Evolutionary conservation across 2,888 invertebrate genomes (phyloP), one percentile per base, ranked within the genome.

Genomic region (Thumatha senex): DNA sequence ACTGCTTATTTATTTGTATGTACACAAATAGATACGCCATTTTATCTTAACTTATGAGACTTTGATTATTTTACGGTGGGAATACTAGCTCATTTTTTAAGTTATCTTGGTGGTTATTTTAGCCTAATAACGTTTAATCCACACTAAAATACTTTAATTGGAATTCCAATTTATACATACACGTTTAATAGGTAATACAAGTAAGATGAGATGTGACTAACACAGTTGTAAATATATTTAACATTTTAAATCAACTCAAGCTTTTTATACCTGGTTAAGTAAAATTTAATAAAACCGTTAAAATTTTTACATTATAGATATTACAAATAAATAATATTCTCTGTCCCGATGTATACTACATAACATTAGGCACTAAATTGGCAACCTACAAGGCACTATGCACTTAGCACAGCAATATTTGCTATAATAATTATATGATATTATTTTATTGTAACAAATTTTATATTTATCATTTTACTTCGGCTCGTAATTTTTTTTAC

Each of bases 341-440:
- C 67, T 74, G 78, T 75, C 71, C 75, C 56, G 70, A 71, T 72
- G 75, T 76, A 74, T 74, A 63, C 74, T 78, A 78, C 64, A 65
- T 80, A 84, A 85, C 78, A 82, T 89, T 91, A 92, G 92, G 92
- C 92, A 92, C 92, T 92, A 92, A 86, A 89, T 92, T 92, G 92
- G 92, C 91, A 90, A 92, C 92, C 92, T 91, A 92, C 92, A 92
- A 92, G 92, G 92, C 92, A 92, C 92, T 92, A 91, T 91, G 91
- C 91, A 86, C 80, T 86, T 87, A 89, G 91, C 91, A 91, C 91
- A 90, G 91, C 87, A 88, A 84, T 84, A 82, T 78, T 76, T 80
- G 81, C 80, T 82, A 80, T 81, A 79, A 78, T 80, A 79, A 58
- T 60, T 58, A 71, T 77, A 76, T 79, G 72, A 60, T 72, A 72